Conservation (phyloP, 92 coral and sea anemone species). For the Heteractis magnifica region DNA sequence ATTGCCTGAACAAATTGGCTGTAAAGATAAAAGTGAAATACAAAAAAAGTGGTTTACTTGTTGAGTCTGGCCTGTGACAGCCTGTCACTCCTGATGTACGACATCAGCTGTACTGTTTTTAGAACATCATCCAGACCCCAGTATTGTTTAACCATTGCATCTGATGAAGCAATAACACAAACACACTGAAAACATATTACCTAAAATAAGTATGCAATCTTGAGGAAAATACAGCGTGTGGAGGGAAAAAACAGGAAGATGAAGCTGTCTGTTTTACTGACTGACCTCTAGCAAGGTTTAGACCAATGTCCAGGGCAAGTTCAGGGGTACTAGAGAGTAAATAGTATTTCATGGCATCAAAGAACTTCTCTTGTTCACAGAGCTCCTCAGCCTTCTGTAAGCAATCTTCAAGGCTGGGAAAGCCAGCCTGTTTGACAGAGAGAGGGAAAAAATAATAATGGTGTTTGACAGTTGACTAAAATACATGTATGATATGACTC, state of each 20-base stretch:
- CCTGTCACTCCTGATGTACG: constrained; percentile 78
- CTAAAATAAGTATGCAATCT: background rate
- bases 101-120: constrained; percentile 62
- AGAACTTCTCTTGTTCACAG: constrained; percentile 75
- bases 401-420: constrained; percentile 79
- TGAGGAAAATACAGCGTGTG: background rate
- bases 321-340: constrained; percentile 82
- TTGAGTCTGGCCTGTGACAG: constrained; percentile 74
- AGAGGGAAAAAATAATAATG: background rate
- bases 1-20: background rate
- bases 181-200: background rate
- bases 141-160: constrained; percentile 80
- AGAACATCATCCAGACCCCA: constrained; percentile 87
- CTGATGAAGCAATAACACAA: constrained; percentile 35
- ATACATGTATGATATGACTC: no score
- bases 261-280: background rate
- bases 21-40: background rate
- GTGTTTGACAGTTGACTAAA: background rate
- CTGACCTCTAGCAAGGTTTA: constrained; percentile 86
- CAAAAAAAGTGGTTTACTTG: constrained; percentile 53
- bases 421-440: constrained; percentile 60
- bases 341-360: constrained; percentile 82
- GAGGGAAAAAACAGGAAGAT: background rate
- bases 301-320: constrained; percentile 82
- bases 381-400: constrained; percentile 84